phyloP scores from a whole-genome alignment of 2,888 invertebrate species.

The Ophioninae sp. region DNA sequence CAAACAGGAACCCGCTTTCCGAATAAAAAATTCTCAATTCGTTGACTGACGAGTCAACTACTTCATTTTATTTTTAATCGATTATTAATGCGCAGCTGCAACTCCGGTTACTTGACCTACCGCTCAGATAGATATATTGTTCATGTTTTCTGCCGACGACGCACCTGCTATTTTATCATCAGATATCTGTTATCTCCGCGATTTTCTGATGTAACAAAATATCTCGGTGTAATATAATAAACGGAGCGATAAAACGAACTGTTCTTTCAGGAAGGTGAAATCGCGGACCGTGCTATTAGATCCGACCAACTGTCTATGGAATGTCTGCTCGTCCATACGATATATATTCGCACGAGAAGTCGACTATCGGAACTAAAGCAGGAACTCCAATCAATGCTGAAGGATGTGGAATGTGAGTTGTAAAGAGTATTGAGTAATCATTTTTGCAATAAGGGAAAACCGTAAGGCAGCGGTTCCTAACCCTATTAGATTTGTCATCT shows the following conservation, averaged over 20 bases:
- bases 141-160: neutral
- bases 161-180: neutral
- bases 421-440: constrained; percentile 11
- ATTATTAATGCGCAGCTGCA: neutral
- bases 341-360: constrained; percentile 94
- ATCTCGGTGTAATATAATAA: neutral
- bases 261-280: constrained; percentile 83
- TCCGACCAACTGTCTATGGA: constrained; percentile 98
- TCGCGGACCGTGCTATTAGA: constrained; percentile 90
- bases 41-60: constrained; percentile 47
- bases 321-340: constrained; percentile 95
- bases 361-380: constrained; percentile 92
- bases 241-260: neutral
- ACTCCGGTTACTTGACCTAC: neutral
- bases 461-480: no score
- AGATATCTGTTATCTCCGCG: neutral
- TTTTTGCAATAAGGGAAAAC: neutral
- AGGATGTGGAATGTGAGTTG: constrained; percentile 87
- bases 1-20: neutral
- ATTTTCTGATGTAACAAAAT: neutral
- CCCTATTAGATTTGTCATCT: no score
- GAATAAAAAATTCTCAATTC: constrained; percentile 65
- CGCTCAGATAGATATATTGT: no score
- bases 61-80: neutral
- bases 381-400: constrained; percentile 87